Evolutionary conservation across 2,888 invertebrate genomes (phyloP).

Genomic region (Auanema sp.): DNA sequence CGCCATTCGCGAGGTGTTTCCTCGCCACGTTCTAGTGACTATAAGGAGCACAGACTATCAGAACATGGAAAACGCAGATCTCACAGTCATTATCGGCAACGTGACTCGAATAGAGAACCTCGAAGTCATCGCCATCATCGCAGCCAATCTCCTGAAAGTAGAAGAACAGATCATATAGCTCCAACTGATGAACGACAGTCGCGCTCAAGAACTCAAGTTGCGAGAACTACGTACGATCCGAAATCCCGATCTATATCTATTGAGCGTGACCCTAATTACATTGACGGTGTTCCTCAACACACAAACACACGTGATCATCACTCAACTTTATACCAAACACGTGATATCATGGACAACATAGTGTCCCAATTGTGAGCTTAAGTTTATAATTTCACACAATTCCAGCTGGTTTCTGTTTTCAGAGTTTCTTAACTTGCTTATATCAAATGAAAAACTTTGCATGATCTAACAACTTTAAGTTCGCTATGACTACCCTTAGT

Average conservation of each 20-base stretch:
- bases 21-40: too few relatives aligned
- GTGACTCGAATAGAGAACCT: not conserved
- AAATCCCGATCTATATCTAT: too few relatives aligned
- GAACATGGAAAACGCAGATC: not conserved
- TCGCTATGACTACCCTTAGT: conserved; percentile 18
- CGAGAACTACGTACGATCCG: conserved; percentile 25
- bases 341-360: conserved; percentile 39
- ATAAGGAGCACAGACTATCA: not conserved
- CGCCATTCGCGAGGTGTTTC: too few relatives aligned
- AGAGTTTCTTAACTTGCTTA: conserved; percentile 9
- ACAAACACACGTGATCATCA: too few relatives aligned
- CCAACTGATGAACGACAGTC: conserved; percentile 1
- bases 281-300: too few relatives aligned
- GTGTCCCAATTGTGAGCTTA: conserved; percentile 36
- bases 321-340: conserved; percentile 33
- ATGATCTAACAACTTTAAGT: conserved; percentile 11
- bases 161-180: not conserved
- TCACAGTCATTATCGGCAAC: conserved; percentile 1
- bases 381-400: too few relatives aligned
- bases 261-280: too few relatives aligned
- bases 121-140: conserved; percentile 2
- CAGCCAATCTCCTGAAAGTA: not conserved
- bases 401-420: too few relatives aligned
- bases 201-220: conserved; percentile 7
- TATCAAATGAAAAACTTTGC: not conserved